These are phyloP conservation scores for Cyaniris semiargus DNA, from an alignment of 2,888 invertebrate species.

Conservation along the genomic window DNA sequence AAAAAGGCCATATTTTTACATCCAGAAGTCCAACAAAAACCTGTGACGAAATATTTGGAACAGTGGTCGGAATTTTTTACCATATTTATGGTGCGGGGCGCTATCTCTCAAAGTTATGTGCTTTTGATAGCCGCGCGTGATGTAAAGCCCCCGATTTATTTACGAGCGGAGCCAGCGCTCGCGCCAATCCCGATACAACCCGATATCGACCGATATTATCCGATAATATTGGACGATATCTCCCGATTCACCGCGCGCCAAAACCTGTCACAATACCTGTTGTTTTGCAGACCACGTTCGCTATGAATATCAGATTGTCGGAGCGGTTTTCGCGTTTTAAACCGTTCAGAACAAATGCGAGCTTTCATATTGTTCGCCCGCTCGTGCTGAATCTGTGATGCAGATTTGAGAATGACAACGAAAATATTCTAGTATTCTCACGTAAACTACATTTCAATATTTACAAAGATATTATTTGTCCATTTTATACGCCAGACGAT, in stretches of 20 bases:
- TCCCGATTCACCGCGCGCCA: background rate
- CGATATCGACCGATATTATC: background rate
- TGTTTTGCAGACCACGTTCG: conserved; percentile 6
- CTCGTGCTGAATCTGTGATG: conserved; percentile 6
- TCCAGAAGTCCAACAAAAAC: background rate
- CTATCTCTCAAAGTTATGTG: conserved; percentile 18
- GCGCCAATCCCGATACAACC: background rate
- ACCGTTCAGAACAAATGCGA: conserved; percentile 17
- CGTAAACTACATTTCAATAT: background rate
- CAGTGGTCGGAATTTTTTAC: background rate
- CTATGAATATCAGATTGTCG: conserved; percentile 18
- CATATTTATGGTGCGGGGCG: background rate
- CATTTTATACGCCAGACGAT: background rate
- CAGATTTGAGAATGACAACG: conserved; percentile 9
- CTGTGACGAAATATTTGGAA: background rate
- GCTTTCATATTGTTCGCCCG: conserved; percentile 3
- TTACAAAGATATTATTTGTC: background rate
- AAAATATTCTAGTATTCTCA: background rate
- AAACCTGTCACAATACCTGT: background rate
- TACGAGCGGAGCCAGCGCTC: background rate
- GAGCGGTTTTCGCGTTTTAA: background rate
- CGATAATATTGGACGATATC: background rate
- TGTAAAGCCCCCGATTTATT: conserved; percentile 7
- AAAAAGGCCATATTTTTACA: background rate
- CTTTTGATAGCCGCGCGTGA: background rate